Evolutionary conservation across 2,888 invertebrate species (phyloP).

Genomic region (Cremastinae sp.): DNA sequence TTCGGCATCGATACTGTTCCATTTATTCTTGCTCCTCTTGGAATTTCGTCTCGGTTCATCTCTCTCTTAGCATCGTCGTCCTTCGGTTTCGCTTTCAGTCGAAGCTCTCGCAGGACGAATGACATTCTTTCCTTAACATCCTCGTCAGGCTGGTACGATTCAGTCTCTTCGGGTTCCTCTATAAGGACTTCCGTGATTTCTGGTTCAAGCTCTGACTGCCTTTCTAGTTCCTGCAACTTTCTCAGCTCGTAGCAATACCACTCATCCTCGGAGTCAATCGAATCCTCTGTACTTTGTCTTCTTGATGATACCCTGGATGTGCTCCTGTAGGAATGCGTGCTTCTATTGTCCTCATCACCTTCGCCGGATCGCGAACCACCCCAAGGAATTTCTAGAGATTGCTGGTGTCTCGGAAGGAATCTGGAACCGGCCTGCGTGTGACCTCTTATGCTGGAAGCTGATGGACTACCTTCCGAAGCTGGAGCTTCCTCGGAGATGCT

Average conservation of each 20-base stretch:
- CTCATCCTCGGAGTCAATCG: conserved; percentile 96
- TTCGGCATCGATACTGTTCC: conserved; percentile 67
- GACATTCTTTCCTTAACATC: conserved; percentile 90
- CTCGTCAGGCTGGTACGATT: conserved; percentile 85
- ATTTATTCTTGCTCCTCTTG: conserved; percentile 69
- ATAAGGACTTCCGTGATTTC: conserved; percentile 84
- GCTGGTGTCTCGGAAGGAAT: conserved; percentile 87
- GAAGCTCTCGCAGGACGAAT: conserved; percentile 88
- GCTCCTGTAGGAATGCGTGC: conserved; percentile 93
- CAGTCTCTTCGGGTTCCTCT: conserved; percentile 83
- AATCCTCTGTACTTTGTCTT: conserved; percentile 95
- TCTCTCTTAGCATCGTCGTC: conserved; percentile 66
- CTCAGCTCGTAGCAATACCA: conserved; percentile 95
- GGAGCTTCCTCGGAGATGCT: conserved; percentile 82
- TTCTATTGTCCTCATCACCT: conserved; percentile 92
- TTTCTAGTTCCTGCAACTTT: conserved; percentile 92
- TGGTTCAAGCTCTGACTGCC: conserved; percentile 85
- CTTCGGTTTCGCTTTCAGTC: conserved; percentile 84
- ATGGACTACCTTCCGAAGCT: conserved; percentile 85
- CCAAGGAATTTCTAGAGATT: conserved; percentile 90
- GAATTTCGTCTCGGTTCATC: conserved; percentile 75
- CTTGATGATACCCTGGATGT: conserved; percentile 92
- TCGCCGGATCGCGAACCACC: conserved; percentile 80
- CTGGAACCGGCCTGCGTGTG: conserved; percentile 81
- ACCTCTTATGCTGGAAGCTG: conserved; percentile 84